phyloP scores from a whole-genome alignment of 2,113 vertebrate species.

The Megaceryle torquata region DNA sequence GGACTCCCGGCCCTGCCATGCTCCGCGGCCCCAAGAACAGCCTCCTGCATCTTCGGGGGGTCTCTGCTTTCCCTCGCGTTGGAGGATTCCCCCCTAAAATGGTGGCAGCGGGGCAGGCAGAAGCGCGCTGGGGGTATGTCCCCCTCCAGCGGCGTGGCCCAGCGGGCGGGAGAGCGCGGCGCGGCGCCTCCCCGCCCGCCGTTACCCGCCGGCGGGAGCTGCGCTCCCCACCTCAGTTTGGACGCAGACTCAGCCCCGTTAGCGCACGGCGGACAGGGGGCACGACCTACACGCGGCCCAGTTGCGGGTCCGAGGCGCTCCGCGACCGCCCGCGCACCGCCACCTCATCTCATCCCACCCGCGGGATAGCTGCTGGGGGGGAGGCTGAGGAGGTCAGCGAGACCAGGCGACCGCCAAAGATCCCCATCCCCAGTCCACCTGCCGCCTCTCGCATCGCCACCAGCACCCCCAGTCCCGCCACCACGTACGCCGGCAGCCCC shows the following conservation, averaged over 20 bases:
- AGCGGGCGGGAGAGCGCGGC: background rate
- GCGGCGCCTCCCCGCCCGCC: background rate
- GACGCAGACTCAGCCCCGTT: background rate
- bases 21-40: background rate
- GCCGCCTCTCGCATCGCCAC: background rate
- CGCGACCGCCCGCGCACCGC: background rate
- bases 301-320: background rate
- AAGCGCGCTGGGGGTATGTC: background rate
- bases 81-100: background rate
- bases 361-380: background rate
- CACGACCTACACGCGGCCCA: background rate
- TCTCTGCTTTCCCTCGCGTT: accelerated
- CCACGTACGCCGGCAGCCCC: background rate
- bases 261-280: background rate
- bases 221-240: too few species aligned
- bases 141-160: background rate
- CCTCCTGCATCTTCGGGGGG: accelerated
- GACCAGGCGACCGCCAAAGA: accelerated
- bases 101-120: background rate
- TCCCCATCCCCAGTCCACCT: accelerated
- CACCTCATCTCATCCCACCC: background rate
- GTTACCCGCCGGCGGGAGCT: background rate
- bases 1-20: background rate
- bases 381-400: too few species aligned
- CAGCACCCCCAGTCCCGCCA: background rate